These are phyloP conservation scores for Caenorhabditis sulstoni DNA, from an alignment of 2,888 invertebrate genomes.

Conservation along the genomic window DNA sequence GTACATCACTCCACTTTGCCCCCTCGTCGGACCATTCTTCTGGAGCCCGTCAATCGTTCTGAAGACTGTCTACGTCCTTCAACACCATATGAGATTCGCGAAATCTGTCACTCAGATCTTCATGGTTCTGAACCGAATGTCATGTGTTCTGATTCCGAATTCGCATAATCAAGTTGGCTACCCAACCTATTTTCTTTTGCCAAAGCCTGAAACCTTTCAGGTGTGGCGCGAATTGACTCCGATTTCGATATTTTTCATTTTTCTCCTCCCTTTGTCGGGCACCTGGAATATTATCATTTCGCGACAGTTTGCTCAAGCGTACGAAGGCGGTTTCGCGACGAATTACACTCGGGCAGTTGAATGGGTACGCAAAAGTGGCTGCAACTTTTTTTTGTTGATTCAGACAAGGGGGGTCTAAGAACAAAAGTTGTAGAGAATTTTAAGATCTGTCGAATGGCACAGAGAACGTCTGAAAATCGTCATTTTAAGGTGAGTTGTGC, in stretches of 20 bases:
- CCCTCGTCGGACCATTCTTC: constrained; percentile 19
- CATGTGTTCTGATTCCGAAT: constrained; percentile 30
- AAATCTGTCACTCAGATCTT: constrained; percentile 46
- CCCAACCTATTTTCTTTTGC: background rate
- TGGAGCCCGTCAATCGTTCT: constrained; percentile 5
- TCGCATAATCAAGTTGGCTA: constrained; percentile 1
- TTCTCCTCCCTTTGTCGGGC: constrained; percentile 1
- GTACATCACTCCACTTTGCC: constrained; percentile 37
- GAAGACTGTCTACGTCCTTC: background rate
- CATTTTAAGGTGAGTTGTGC: no score
- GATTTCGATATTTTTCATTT: background rate
- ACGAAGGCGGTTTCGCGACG: constrained; percentile 26
- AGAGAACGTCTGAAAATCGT: no score
- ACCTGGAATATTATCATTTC: constrained; percentile 36
- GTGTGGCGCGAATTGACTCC: constrained; percentile 16
- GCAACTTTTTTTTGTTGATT: no score
- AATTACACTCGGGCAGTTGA: constrained; percentile 19
- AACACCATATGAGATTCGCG: constrained; percentile 9
- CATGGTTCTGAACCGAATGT: constrained; percentile 42
- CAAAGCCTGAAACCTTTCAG: background rate
- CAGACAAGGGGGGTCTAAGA: no score
- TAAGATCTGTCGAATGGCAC: no score
- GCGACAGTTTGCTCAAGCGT: background rate
- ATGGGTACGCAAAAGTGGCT: no score
- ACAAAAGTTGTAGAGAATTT: no score